Base-by-base conservation (phyloP, 2,888 invertebrate genomes). In the Drosophila tripunctata region DNA sequence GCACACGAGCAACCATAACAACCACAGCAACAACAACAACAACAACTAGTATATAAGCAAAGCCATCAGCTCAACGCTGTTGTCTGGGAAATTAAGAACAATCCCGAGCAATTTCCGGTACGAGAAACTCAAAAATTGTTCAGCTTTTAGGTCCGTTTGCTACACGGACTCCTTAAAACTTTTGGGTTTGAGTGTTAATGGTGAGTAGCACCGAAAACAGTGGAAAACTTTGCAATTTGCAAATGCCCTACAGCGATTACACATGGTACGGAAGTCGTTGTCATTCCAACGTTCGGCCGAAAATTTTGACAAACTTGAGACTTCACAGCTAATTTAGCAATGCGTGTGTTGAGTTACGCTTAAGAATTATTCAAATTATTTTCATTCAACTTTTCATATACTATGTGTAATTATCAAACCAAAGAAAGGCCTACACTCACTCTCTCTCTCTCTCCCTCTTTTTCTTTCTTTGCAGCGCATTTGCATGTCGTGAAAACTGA, bases 61-160 rank as follows among this genome's bases (percentile, higher is more conserved):
- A 69, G 72, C 74, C 70, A 61, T 64, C 58, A 51, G 54, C 78
- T 58, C 58, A 58, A 62, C 60, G 58, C 69, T 77, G 77, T 83
- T 83, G 81, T 78, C 78, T 84, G 87, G 83, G 56, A 84, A 83
- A 83, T 84, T 87, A 81, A 84, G 85, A 87, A 87, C 82, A 83
- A 83, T 81, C 75, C 87, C 75, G 66, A 87, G 85, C 78, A 87
- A 81, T 83, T 83, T 87, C 87, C 82, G 85, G 77, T 77, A 77
- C 75, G 75, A 83, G 61, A 65, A 86, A 75, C 80, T 82, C 86
- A 67, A 82, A 82, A 79, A 73, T 86, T 66, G 67, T 74, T 67
- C 31, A 69, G 56, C 70, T 74, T 69, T 65, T 56, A 50, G 40
- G 48, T 75, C 43, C 64, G 52, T 30, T 52, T 61, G 48, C 38